phyloP scores from a whole-genome alignment of 2,888 invertebrate genomes.

The Glyphotaelius pellucidus region DNA sequence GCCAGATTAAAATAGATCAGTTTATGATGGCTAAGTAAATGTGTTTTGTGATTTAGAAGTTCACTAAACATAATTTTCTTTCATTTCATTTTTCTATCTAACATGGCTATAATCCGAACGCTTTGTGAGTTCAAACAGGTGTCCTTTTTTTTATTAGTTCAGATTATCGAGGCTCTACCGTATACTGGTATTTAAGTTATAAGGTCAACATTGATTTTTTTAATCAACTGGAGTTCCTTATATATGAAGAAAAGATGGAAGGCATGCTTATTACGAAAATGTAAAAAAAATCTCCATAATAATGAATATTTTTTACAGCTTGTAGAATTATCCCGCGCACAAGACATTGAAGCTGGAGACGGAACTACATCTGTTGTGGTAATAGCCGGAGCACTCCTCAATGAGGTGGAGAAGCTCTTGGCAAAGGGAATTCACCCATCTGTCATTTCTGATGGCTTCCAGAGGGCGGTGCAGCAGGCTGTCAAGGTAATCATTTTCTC shows the following conservation, averaged over 20 bases:
- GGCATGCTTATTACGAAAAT: not conserved
- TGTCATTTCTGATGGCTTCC: constrained; percentile 97
- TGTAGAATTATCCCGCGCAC: constrained; percentile 98
- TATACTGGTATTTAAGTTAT: no score
- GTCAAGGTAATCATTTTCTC: constrained; percentile 74
- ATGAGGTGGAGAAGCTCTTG: constrained; percentile 94
- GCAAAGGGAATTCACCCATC: constrained; percentile 98
- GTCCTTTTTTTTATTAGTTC: no score
- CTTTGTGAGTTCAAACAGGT: no score
- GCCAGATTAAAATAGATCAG: no score
- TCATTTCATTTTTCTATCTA: no score
- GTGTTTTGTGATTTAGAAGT: no score
- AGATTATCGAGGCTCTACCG: no score
- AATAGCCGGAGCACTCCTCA: constrained; percentile 96
- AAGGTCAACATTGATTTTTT: no score
- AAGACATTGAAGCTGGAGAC: constrained; percentile 99
- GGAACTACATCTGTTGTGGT: constrained; percentile 99
- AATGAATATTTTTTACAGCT: constrained; percentile 79
- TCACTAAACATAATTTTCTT: no score
- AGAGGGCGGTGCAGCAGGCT: constrained; percentile 87
- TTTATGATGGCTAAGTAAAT: no score
- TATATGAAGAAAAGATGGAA: not conserved
- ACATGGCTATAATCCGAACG: no score
- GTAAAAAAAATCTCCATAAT: not conserved
- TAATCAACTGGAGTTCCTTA: no score